Evolutionary conservation across 2,113 vertebrate species (phyloP).

Genomic region (Azemiops feae): DNA sequence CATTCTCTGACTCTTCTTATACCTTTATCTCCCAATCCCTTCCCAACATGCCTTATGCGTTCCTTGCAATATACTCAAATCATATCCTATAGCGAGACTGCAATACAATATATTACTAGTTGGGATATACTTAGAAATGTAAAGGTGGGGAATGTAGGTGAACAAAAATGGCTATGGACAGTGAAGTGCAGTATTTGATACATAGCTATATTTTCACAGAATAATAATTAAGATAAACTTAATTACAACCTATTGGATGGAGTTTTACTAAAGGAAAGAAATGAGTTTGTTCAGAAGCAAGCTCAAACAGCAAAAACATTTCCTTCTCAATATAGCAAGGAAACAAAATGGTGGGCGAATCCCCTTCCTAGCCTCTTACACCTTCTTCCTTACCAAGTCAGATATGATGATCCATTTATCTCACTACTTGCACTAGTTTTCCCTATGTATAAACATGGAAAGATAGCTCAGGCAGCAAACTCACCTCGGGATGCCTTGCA

Average conservation of each 20-base stretch:
- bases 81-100: conserved; percentile 37
- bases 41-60: neutral
- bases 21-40: neutral
- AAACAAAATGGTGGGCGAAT: conserved; percentile 53
- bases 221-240: conserved; percentile 54
- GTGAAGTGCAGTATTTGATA: conserved; percentile 24
- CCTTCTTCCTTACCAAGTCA: conserved; percentile 41
- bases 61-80: conserved; percentile 32
- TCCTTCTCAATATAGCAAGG: conserved; percentile 55
- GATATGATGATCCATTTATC: conserved; percentile 56
- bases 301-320: conserved; percentile 59
- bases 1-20: neutral
- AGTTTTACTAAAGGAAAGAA: conserved; percentile 58
- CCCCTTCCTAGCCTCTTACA: conserved; percentile 21
- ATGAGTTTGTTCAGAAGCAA: conserved; percentile 48
- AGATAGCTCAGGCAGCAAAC: conserved; percentile 56
- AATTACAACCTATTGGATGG: conserved; percentile 53
- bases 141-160: conserved; percentile 19
- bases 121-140: conserved; percentile 38
- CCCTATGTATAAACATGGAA: conserved; percentile 60
- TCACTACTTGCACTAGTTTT: conserved; percentile 62
- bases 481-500: conserved; percentile 67
- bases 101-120: conserved; percentile 20
- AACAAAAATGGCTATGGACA: conserved; percentile 39
- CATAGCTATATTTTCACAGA: conserved; percentile 49